phyloP scores from a whole-genome alignment of 2,797 vertebrate species.

The Rhabdomys pumilio region DNA sequence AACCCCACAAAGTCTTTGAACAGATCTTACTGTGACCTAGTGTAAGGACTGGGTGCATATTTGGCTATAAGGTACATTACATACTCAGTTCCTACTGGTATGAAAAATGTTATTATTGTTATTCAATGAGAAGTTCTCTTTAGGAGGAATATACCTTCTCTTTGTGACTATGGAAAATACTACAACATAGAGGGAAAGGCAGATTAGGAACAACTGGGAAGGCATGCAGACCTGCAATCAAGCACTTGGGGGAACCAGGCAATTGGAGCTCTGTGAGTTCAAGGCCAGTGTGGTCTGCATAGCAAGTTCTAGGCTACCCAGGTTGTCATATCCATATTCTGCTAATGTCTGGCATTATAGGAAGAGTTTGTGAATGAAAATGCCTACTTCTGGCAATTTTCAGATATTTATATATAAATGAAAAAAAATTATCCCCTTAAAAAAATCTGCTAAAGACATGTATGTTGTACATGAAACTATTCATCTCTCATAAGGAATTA shows the following conservation, averaged over 20 bases:
- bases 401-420: not conserved
- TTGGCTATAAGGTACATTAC: not conserved
- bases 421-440: not conserved
- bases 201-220: not conserved
- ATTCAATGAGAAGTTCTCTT: not conserved
- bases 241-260: not conserved
- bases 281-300: not conserved
- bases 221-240: no score
- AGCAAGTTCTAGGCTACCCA: not conserved
- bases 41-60: not conserved
- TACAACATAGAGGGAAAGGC: not conserved
- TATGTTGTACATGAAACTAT: not conserved
- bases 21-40: not conserved
- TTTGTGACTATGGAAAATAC: not conserved
- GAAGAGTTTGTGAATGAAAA: not conserved
- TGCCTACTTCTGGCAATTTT: not conserved
- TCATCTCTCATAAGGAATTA: not conserved
- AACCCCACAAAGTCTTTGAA: not conserved
- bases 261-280: not conserved
- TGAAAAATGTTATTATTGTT: not conserved
- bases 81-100: not conserved
- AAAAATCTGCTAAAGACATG: not conserved
- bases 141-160: not conserved
- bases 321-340: no score
- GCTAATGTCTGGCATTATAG: not conserved